Conservation (phyloP, 2,797 vertebrate genomes). For the Apodemus agrarius region DNA sequence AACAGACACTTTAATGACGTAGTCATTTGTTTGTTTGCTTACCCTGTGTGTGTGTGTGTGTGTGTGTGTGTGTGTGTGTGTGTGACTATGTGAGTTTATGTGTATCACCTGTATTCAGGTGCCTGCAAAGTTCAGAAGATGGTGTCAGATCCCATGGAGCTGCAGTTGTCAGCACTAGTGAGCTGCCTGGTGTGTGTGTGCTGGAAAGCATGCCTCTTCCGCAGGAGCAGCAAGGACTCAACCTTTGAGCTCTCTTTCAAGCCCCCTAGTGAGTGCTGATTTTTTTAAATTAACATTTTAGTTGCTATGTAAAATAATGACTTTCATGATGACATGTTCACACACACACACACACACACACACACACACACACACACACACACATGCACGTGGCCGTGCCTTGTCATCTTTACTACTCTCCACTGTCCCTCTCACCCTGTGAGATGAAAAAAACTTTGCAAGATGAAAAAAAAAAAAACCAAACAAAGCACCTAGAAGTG, state of each 20-base stretch:
- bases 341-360: background rate
- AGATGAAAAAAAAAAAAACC: background rate
- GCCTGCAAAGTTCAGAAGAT: background rate
- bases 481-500: background rate
- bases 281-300: background rate
- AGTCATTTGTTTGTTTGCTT: background rate
- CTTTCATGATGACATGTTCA: background rate
- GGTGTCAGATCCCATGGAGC: background rate
- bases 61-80: background rate
- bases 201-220: background rate
- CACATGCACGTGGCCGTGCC: background rate
- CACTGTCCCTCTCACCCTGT: rapidly evolving
- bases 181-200: too few species aligned
- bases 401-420: background rate
- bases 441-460: background rate
- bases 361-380: background rate
- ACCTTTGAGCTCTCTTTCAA: background rate
- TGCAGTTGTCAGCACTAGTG: background rate
- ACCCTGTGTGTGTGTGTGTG: background rate
- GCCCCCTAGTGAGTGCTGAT: background rate
- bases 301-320: background rate
- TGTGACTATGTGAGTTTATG: background rate
- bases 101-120: background rate
- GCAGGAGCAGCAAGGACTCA: background rate
- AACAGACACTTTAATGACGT: background rate